Base-by-base conservation (phyloP, 1,140 invertebrate genomes). In the Archegozetes longisetosus region DNA sequence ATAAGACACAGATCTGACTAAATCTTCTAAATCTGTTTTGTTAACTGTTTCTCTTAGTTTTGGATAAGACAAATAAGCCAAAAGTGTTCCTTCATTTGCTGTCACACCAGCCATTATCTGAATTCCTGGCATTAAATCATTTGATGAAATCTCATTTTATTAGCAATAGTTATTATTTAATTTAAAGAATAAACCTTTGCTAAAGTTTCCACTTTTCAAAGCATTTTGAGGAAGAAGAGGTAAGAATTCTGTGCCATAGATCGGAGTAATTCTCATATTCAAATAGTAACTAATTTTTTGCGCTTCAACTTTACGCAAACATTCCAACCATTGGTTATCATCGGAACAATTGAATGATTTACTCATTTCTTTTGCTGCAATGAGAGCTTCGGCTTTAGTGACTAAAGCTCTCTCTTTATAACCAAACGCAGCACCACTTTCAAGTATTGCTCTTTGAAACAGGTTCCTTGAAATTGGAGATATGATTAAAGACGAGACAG, bases 401-500 rank as follows among this genome's bases (percentile, higher is more conserved):
- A 40, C 6, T 40, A 9, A 17, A 9, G 6, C 6, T 40, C 17
- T 17, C 6, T 40, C 32, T 6, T 17, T 6, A 40, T 40, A n/a
- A n/a, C n/a, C n/a, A n/a, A n/a, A n/a, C n/a, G n/a, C 17, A 14
- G 50, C 20, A 3, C 47, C 57, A 17, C 25, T 28, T 2, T 26
- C 1, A 12, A 61, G n/a, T 9, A 61, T 61, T 1, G 60, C 60
- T 20, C 29, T 14, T 24, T 52, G 1, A 24, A 62, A 61, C n/a
- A 58, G 25, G 26, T 20, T 20, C 13, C 23, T 22, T 27, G 48
- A 40, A 14, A 58, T 46, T 47, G 62, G 62, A 13, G 62, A 64
- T 14, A 64, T n/a, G n/a, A 64, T 25, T 13, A 58, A 55, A 4
- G 54, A 20, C 13, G 62, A 47, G 14, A 77, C 71, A 46, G 69